phyloP scores from a whole-genome alignment of 2,888 invertebrate genomes.

The Agonum fuliginosum region DNA sequence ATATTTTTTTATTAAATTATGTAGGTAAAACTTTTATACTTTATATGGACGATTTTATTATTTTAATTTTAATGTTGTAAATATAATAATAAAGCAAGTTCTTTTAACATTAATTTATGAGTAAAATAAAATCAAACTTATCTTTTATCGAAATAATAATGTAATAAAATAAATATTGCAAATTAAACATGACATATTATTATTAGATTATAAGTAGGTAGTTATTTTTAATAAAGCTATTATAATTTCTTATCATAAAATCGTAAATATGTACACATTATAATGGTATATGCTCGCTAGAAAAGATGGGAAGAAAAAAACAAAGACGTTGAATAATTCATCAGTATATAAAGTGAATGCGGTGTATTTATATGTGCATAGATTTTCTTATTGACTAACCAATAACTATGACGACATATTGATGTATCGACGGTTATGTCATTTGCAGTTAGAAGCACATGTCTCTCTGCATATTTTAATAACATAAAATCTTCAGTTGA shows the following conservation, averaged over 20 bases:
- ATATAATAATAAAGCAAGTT: too few species aligned
- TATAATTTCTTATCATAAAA: not conserved
- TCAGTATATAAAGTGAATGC: slow-evolving; percentile 13
- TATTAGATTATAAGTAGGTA: too few species aligned
- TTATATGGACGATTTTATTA: too few species aligned
- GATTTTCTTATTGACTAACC: slow-evolving; percentile 28
- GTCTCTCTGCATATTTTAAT: slow-evolving; percentile 10
- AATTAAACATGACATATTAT: too few species aligned
- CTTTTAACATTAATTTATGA: too few species aligned
- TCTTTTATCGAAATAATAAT: too few species aligned
- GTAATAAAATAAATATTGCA: too few species aligned
- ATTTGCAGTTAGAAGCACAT: slow-evolving; percentile 23
- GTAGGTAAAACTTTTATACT: too few species aligned
- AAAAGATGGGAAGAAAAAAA: not conserved
- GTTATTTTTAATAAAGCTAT: not conserved
- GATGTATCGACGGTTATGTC: slow-evolving; percentile 32
- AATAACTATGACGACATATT: slow-evolving; percentile 8
- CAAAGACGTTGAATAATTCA: slow-evolving; percentile 16
- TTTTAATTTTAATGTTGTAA: too few species aligned
- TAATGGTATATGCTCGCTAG: not conserved
- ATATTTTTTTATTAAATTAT: too few species aligned
- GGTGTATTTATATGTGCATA: slow-evolving; percentile 29
- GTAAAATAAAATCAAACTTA: too few species aligned
- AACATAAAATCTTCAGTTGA: not conserved
- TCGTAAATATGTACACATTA: not conserved